Base-by-base conservation (phyloP, 30 jellyfish, hydroid and myxozoan species). In the Mastigias papua region DNA sequence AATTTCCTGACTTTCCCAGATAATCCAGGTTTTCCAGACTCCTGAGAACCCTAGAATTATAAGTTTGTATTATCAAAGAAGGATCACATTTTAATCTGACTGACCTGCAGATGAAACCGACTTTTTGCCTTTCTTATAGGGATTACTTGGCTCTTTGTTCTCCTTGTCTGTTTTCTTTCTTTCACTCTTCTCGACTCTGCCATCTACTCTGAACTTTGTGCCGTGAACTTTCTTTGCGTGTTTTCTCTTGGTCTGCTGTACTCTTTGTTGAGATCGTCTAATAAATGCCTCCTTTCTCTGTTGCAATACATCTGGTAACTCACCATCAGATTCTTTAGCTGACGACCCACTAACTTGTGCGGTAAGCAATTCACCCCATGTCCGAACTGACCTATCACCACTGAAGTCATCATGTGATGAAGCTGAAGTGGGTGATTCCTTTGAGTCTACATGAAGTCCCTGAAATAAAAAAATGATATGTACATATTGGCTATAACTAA, bases 241-340 rank as follows among this genome's bases (percentile, higher is more conserved):
- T 33, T 73, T n/a, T 34, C 64, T 75, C 77, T 68, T 77, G 20
- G 49, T 34, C 16, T 49, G 87, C 31, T 85, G 78, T 15, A 73
- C 50, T 51, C 88, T 57, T 28, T 85, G 83, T 46, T 73, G 74
- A 16, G 94, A 85, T 48, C 75, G 62, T 62, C 49, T 79, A 25
- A 64, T 46, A 30, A 61, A 79, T 21, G 73, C 81, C 25, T 62
- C 81, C 46, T 29, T 65, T 46, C 37, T 79, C 57, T 31, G 62
- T 21, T 23, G 34, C 21, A 61, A 30, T 7, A 51, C 42, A 0
- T 79, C 90, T 37, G 90, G 90, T n/a, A 79, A 23, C n/a, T 79
- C 82, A 15, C 80, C 58, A 63, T 79, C 90, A 7, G 90, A 79
- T 34, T 79, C 90, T 48, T 79, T 79, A n/a, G 90, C 79, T 27